Percentiles rank a stretch among this genome's conserved stretches.
These are phyloP conservation scores for Pristionchus maxplancki DNA, from an alignment of 2,888 invertebrate genomes.

Conservation along the genomic window DNA sequence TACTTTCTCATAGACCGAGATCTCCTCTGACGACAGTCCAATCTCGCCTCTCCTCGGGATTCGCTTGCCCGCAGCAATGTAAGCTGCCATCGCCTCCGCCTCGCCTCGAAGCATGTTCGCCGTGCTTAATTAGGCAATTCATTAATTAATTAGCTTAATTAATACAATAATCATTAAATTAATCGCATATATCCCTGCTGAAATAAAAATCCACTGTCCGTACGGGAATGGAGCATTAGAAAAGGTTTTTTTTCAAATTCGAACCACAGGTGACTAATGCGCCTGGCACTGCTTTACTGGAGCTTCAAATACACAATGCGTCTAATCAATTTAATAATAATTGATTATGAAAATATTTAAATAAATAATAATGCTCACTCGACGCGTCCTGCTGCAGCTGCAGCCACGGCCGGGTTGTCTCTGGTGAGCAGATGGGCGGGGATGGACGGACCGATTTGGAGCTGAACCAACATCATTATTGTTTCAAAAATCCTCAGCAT, in stretches of 20 bases:
- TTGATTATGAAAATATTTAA: neutral
- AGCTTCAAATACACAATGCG: too few relatives aligned
- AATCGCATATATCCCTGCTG: too few relatives aligned
- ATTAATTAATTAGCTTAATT: conserved; percentile 22
- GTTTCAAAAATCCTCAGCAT: too few relatives aligned
- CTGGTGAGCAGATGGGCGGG: conserved; percentile 60
- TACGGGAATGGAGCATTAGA: too few relatives aligned
- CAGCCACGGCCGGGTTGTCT: conserved; percentile 49
- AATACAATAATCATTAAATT: conserved; percentile 12
- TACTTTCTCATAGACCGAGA: conserved; percentile 79
- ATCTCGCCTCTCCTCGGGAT: conserved; percentile 97
- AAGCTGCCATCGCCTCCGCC: conserved; percentile 99
- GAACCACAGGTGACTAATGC: too few relatives aligned
- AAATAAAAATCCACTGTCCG: too few relatives aligned
- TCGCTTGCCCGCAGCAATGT: conserved; percentile 97
- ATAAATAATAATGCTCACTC: conserved; percentile 53
- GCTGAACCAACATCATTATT: too few relatives aligned
- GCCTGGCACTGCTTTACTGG: too few relatives aligned
- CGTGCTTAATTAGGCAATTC: conserved; percentile 68
- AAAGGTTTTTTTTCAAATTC: too few relatives aligned
- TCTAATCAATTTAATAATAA: neutral
- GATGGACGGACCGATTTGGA: conserved; percentile 63
- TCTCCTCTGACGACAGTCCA: conserved; percentile 95
- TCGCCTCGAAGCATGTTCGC: conserved; percentile 94
- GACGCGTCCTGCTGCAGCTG: conserved; percentile 52